Conservation (phyloP, 2,797 vertebrate genomes). For the Ibycter americanus region DNA sequence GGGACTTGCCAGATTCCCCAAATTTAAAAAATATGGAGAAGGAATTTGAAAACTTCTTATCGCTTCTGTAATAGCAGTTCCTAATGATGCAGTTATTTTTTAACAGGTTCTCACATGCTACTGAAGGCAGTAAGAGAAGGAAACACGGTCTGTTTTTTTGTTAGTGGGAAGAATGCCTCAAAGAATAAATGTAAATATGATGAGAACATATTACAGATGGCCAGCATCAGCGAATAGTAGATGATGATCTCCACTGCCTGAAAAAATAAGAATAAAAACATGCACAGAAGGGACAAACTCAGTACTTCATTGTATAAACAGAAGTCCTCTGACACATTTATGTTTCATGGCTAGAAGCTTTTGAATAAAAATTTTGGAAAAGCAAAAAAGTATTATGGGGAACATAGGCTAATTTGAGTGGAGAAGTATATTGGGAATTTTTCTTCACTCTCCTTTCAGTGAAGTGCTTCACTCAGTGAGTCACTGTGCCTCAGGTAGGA, state of each 20-base stretch:
- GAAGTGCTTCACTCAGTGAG: accelerated
- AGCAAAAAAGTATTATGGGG: neutral
- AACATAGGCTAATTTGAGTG: neutral
- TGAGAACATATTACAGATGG: neutral
- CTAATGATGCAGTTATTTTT: neutral
- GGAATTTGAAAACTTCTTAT: neutral
- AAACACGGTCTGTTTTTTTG: neutral
- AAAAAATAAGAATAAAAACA: neutral
- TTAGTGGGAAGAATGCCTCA: neutral
- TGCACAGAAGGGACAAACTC: neutral
- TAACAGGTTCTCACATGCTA: neutral
- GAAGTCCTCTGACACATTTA: neutral
- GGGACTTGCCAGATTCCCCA: neutral
- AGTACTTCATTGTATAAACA: neutral
- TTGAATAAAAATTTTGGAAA: neutral
- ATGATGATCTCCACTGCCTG: neutral
- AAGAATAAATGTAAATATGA: neutral
- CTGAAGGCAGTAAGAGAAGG: neutral
- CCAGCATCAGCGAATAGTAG: neutral
- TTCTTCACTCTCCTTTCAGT: neutral
- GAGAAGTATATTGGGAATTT: neutral
- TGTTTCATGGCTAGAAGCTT: neutral
- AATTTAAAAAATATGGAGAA: neutral
- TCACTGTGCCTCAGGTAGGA: neutral
- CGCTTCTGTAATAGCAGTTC: neutral